These are phyloP conservation scores for Antheraea pernyi DNA, from an alignment of 1,140 invertebrate species.

Conservation along the genomic window DNA sequence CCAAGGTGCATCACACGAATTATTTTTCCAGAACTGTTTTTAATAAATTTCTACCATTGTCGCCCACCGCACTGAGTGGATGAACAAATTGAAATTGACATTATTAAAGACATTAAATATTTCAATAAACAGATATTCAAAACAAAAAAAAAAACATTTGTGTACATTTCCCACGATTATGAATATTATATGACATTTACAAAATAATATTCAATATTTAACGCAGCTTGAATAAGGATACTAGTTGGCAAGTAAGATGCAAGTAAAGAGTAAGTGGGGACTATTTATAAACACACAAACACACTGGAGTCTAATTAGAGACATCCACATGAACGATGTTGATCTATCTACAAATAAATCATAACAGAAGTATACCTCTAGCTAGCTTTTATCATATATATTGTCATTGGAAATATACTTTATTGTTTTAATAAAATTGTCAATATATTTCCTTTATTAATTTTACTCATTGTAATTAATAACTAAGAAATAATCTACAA, in stretches of 20 bases:
- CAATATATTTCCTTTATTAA: background rate
- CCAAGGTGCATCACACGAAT: background rate
- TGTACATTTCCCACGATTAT: background rate
- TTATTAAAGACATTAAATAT: background rate
- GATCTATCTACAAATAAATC: slow-evolving; percentile 52
- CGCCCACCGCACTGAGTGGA: background rate
- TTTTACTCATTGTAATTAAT: background rate
- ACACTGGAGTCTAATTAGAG: slow-evolving; percentile 48
- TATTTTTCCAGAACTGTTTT: background rate
- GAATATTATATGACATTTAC: background rate
- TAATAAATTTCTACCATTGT: background rate
- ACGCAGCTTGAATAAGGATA: background rate
- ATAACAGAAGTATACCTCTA: slow-evolving; percentile 24
- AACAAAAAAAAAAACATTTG: background rate
- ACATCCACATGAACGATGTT: slow-evolving; percentile 39
- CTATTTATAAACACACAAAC: slow-evolving; percentile 61
- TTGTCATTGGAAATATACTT: background rate
- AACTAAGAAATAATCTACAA: background rate
- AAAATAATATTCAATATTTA: background rate
- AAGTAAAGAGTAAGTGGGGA: slow-evolving; percentile 36
- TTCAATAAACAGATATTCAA: background rate
- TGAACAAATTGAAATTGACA: background rate
- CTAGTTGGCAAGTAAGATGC: slow-evolving; percentile 7
- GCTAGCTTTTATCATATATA: background rate
- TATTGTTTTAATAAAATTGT: no score